Percentiles rank a stretch among this genome's conserved stretches.
Conservation (phyloP, 2,888 invertebrate species). For the Andrena trimmerana region DNA sequence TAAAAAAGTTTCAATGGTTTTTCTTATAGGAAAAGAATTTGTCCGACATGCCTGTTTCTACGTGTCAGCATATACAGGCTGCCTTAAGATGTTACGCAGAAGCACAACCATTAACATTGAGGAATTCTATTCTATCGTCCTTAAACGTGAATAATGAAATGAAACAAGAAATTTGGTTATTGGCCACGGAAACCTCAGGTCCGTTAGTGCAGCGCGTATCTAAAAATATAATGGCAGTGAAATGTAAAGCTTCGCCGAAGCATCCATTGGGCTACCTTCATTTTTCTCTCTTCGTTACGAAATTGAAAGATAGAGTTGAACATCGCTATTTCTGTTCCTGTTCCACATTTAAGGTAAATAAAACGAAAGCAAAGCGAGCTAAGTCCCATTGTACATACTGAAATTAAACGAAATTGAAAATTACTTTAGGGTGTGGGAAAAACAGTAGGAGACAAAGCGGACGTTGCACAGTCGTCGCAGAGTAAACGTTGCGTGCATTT, state of each 20-base stretch:
- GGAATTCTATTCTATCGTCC: conserved; percentile 87
- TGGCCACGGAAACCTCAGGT: conserved; percentile 88
- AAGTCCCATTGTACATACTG: not conserved
- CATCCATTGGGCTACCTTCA: conserved; percentile 91
- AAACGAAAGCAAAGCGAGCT: not conserved
- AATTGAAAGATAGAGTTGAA: conserved; percentile 85
- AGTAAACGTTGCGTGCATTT: conserved; percentile 89
- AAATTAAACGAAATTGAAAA: conserved; percentile 5
- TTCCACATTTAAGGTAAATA: conserved; percentile 86
- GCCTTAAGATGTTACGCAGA: conserved; percentile 88
- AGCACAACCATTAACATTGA: conserved; percentile 88
- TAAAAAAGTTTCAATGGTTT: conserved; percentile 14
- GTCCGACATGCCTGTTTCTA: conserved; percentile 72
- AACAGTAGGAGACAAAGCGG: conserved; percentile 73
- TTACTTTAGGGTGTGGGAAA: conserved; percentile 68
- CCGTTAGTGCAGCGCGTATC: conserved; percentile 90
- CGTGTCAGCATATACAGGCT: conserved; percentile 89
- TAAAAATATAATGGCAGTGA: conserved; percentile 90
- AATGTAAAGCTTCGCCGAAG: conserved; percentile 88
- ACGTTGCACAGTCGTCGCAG: conserved; percentile 65
- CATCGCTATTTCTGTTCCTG: conserved; percentile 88
- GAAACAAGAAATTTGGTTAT: conserved; percentile 87
- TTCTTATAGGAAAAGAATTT: conserved; percentile 79
- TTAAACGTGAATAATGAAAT: conserved; percentile 87
- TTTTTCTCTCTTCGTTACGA: conserved; percentile 87